These are phyloP conservation scores for Danio rerio DNA, from an alignment of 2,113 vertebrate genomes.

Conservation along the genomic window DNA sequence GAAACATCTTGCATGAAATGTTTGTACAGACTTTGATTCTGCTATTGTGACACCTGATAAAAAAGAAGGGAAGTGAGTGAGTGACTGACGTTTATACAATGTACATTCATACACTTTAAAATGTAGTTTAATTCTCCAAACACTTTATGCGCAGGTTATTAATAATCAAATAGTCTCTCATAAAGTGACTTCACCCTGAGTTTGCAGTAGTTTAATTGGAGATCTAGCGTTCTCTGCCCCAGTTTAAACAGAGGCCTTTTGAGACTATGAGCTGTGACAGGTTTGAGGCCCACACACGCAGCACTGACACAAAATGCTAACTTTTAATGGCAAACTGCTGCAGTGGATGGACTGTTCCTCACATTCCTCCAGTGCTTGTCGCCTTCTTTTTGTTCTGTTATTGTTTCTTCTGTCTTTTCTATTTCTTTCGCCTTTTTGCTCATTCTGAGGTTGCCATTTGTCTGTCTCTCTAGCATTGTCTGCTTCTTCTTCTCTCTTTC, in stretches of 20 bases:
- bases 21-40: too few relatives aligned
- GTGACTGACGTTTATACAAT: background rate
- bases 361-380: slow-evolving; percentile 1
- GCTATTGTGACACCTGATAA: too few relatives aligned
- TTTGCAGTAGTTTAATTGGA: slow-evolving; percentile 9
- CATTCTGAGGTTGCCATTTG: slow-evolving; percentile 8
- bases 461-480: background rate
- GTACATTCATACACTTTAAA: background rate
- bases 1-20: too few relatives aligned
- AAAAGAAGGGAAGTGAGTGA: too few relatives aligned
- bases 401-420: slow-evolving; percentile 13
- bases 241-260: slow-evolving; percentile 25
- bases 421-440: background rate
- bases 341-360: background rate
- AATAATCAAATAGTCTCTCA: background rate
- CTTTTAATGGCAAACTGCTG: slow-evolving; percentile 23
- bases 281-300: slow-evolving; percentile 26
- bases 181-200: background rate
- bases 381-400: slow-evolving; percentile 22
- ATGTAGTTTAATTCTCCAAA: background rate
- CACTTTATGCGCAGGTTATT: background rate
- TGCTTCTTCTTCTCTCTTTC: background rate
- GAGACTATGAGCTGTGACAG: slow-evolving; percentile 37
- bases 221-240: slow-evolving; percentile 5
- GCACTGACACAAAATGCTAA: slow-evolving; percentile 39